Base-by-base conservation (phyloP, 2,888 invertebrate species). In the Volucella zonaria region DNA sequence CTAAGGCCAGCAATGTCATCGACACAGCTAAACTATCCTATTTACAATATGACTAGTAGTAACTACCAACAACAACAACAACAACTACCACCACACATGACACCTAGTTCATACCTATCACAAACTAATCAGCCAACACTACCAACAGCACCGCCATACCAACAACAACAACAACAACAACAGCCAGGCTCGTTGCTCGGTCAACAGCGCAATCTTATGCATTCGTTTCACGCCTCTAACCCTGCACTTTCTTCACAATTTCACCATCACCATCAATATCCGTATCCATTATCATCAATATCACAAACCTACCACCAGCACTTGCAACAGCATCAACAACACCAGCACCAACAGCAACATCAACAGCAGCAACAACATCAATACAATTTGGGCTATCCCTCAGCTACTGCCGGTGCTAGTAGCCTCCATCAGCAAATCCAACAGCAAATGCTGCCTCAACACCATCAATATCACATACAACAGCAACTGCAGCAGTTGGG, bases 151-250 rank as follows among this genome's bases (percentile, higher is more conserved):
- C 86, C 89, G 74, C 74, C 82, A 88, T 87, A 90, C 90, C 81
- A 81, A 64, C 81, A 62, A 31, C 31, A 31, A 31, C 31, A 31
- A 31, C 31, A 31, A 31, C 31, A 31, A 31, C 31, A 31, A 31
- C 31, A 31, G 6, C 18, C 62, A 49, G 58, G 76, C 76, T 70
- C 81, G n/a, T 54, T 89, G 54, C 85, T 89, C 58, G 87, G 87
- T 58, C 90, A 90, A 81, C 91, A 91, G 82, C 91, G 91, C 77
- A 90, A 91, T 82, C 87, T 90, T 87, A 90, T 91, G 90, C 89
- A 91, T 79, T 88, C 91, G 81, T 87, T 91, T 89, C 91, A 91
- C 87, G 91, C 91, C 88, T 91, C 91, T 15, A 91, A 91, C 88
- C 91, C 92, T 87, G 90, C 91, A 88, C 90, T 91, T 18, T 90